Conservation (phyloP, 2,888 invertebrate genomes). For the Drosophila pseudotakahashii region DNA sequence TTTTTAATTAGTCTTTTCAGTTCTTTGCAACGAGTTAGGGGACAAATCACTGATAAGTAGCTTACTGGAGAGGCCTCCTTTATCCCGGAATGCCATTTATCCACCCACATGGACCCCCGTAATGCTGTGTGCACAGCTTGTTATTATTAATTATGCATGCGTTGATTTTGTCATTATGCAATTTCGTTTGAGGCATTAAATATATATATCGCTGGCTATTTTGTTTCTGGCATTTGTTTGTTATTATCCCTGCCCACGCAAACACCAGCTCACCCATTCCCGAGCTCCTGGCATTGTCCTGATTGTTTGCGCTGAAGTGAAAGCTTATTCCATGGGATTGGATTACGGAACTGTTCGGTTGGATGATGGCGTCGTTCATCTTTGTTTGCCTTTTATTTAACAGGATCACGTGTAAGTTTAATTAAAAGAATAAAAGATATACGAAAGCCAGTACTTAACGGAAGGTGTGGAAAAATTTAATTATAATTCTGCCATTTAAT, state of each 20-base stretch:
- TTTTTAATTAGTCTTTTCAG: conserved; percentile 20
- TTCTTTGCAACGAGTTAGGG: background rate
- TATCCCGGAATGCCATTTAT: background rate
- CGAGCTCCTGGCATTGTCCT: conserved; percentile 13
- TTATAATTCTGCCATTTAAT: background rate
- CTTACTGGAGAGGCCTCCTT: conserved; percentile 6
- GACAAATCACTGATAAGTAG: conserved; percentile 17
- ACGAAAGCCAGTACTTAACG: background rate
- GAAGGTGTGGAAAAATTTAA: background rate
- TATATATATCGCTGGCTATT: conserved; percentile 23
- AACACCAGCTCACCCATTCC: background rate
- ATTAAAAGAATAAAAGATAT: conserved; percentile 21
- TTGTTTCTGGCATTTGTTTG: conserved; percentile 15
- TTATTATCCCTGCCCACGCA: conserved; percentile 14
- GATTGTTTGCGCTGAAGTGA: conserved; percentile 31
- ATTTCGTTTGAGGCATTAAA: conserved; percentile 57
- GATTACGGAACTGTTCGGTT: conserved; percentile 14
- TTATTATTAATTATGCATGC: conserved; percentile 56
- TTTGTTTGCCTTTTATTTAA: conserved; percentile 29
- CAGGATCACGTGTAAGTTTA: conserved; percentile 31
- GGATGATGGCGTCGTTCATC: conserved; percentile 10
- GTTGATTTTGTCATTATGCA: conserved; percentile 58
- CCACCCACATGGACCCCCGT: background rate
- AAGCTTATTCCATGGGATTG: conserved; percentile 36
- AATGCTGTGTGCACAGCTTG: conserved; percentile 16